These are phyloP conservation scores for Xenopus tropicalis DNA, from an alignment of 2,113 vertebrate species.

Conservation along the genomic window UCB_Xtro_10.0 CM004443.2:175157001-175157500, in stretches of 20 bases:
- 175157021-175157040: constrained; percentile 45
- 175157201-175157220: not conserved
- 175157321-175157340: too few species aligned
- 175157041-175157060: constrained; percentile 43
- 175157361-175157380: too few species aligned
- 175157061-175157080: constrained; percentile 42
- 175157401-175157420: too few species aligned
- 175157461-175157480: too few species aligned
- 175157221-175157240: not conserved
- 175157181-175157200: constrained; percentile 24
- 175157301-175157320: not conserved
- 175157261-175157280: not conserved
- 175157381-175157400: too few species aligned
- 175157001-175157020: constrained; percentile 45
- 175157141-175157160: constrained; percentile 4
- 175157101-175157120: constrained; percentile 39
- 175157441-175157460: too few species aligned
- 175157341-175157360: too few species aligned
- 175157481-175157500: too few species aligned
- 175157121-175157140: constrained; percentile 32
- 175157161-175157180: not conserved
- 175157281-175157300: not conserved
- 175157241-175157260: not conserved
- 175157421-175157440: too few species aligned
- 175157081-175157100: constrained; percentile 42